Evolutionary conservation across 1,140 invertebrate species (phyloP).

Genomic region (Phenacoccus solenopsis): DNA sequence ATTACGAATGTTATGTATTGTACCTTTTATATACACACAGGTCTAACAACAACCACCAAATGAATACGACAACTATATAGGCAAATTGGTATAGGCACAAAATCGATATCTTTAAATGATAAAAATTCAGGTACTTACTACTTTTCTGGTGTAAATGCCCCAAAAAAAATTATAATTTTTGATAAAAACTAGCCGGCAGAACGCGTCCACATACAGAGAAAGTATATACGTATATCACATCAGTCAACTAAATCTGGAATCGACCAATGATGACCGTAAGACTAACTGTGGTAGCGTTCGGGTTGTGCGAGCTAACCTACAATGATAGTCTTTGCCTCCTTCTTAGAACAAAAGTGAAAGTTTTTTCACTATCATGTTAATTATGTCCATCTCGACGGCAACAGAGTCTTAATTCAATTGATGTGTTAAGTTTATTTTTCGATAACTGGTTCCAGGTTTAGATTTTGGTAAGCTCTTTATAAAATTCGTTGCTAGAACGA

Average conservation of each 20-base stretch:
- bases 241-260: not conserved
- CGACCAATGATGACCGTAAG: not conserved
- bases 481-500: not conserved
- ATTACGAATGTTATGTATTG: too few species aligned
- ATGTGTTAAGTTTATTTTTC: conserved; percentile 6
- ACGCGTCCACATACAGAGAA: not conserved
- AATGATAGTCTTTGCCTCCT: not conserved
- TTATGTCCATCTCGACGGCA: not conserved
- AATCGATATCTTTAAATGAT: too few species aligned
- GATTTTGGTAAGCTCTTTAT: not conserved
- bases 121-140: too few species aligned
- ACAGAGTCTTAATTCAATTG: not conserved
- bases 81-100: too few species aligned
- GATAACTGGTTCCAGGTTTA: not conserved
- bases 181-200: not conserved
- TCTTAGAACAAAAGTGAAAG: conserved; percentile 16
- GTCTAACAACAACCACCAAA: too few species aligned
- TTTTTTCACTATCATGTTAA: conserved; percentile 8
- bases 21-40: too few species aligned
- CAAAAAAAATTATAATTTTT: not conserved
- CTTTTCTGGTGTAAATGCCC: too few species aligned
- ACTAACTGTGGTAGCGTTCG: not conserved
- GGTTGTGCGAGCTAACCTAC: not conserved
- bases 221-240: not conserved
- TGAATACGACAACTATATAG: too few species aligned